Conservation (phyloP, 2,113 vertebrate genomes). For the Boulengeromyrus knoepffleri region DNA sequence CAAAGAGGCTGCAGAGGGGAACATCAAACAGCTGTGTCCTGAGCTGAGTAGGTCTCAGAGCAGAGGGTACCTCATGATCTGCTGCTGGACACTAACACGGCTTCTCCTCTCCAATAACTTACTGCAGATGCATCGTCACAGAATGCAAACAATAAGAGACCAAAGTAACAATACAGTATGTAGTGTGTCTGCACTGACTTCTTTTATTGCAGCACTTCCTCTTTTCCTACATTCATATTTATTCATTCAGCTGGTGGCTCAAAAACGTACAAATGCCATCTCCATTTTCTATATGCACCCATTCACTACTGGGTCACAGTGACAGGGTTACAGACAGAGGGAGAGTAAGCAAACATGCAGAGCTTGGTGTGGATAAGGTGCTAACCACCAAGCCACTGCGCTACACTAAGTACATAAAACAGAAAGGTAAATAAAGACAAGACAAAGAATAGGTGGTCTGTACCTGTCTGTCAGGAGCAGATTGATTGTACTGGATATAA, state of each 20-base stretch:
- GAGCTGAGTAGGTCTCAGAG: not conserved
- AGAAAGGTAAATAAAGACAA: not conserved
- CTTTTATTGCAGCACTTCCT: not conserved
- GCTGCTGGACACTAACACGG: not conserved
- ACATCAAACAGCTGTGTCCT: slow-evolving; percentile 17
- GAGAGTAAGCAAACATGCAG: not conserved
- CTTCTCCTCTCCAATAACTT: not conserved
- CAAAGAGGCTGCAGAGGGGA: not conserved
- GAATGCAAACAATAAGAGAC: not conserved
- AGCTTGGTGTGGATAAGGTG: not conserved
- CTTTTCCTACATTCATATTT: not conserved
- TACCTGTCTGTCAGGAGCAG: not conserved
- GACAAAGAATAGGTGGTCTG: not conserved
- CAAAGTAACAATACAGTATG: too few relatives aligned
- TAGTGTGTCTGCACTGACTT: too few relatives aligned
- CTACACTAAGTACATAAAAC: not conserved
- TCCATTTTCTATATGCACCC: too few relatives aligned
- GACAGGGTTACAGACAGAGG: not conserved
- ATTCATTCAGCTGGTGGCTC: not conserved
- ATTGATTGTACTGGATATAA: not conserved
- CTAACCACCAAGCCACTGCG: not conserved
- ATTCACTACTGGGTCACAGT: not conserved
- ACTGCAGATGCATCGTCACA: not conserved
- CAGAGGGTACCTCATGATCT: not conserved
- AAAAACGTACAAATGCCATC: not conserved